A percentile compares a stretch with the other conserved stretches of the same genome.
phyloP scores from a whole-genome alignment of 2,888 invertebrate genomes.

The Synergus laeviventris region DNA sequence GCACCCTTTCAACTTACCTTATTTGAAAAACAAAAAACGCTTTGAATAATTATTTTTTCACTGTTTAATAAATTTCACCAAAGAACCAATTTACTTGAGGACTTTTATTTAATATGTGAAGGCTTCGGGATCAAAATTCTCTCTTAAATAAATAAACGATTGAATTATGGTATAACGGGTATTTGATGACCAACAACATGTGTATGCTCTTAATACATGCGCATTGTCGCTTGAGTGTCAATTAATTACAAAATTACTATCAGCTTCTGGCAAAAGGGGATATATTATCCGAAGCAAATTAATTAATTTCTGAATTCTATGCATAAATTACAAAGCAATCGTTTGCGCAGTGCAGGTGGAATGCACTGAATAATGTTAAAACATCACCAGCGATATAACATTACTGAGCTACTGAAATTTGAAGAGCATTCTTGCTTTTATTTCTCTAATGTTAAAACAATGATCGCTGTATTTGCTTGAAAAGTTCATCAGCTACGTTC shows the following conservation, averaged over 20 bases:
- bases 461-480: background rate
- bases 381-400: background rate
- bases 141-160: background rate
- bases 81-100: background rate
- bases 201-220: background rate
- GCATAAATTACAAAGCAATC: slow-evolving; percentile 13
- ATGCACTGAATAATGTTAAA: background rate
- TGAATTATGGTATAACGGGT: background rate
- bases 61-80: background rate
- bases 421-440: background rate
- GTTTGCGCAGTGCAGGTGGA: background rate
- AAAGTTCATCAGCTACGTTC: background rate
- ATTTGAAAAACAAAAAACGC: no score
- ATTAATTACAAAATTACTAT: slow-evolving; percentile 28
- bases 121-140: background rate
- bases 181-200: background rate
- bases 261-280: background rate
- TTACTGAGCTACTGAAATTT: background rate
- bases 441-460: background rate
- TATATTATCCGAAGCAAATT: background rate
- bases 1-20: no score
- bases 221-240: background rate
- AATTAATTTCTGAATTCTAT: slow-evolving; percentile 33
- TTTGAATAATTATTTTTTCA: no score
- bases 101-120: background rate